A percentile compares a stretch with the other conserved stretches of the same genome.
phyloP scores from a whole-genome alignment of 1,140 invertebrate species.

The Drosophila bipectinata region DNA sequence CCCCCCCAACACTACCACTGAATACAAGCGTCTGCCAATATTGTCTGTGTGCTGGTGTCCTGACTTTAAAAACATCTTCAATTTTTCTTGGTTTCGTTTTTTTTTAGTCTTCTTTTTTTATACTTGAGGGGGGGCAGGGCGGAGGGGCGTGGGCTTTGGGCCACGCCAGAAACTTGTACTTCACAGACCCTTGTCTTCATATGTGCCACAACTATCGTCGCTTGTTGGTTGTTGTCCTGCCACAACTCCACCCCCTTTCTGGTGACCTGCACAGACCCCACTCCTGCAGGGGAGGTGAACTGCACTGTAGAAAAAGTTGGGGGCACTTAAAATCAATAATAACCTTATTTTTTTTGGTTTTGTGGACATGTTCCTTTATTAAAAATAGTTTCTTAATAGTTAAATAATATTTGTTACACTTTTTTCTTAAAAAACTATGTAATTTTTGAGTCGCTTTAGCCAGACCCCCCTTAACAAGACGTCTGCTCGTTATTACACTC shows the following conservation, averaged over 20 bases:
- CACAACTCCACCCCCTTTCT: background rate
- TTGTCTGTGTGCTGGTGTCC: slow-evolving; percentile 25
- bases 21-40: slow-evolving; percentile 25
- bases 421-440: too few species aligned
- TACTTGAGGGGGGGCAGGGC: background rate
- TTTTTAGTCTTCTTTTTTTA: slow-evolving; percentile 15
- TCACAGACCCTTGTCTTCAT: slow-evolving; percentile 81
- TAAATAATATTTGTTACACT: too few species aligned
- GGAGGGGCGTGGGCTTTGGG: slow-evolving; percentile 20
- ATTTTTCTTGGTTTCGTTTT: slow-evolving; percentile 62
- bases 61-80: slow-evolving; percentile 79
- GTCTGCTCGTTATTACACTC: slow-evolving; percentile 77
- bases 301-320: background rate
- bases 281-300: background rate
- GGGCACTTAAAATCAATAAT: too few species aligned
- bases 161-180: slow-evolving; percentile 78
- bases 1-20: background rate
- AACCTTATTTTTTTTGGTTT: too few species aligned
- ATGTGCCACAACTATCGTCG: slow-evolving; percentile 75
- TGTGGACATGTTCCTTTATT: too few species aligned
- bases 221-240: slow-evolving; percentile 30
- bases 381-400: too few species aligned
- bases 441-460: background rate
- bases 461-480: background rate
- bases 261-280: too few species aligned